Base-by-base conservation (phyloP, 2,888 invertebrate species). In the Encarsia formosa region DNA sequence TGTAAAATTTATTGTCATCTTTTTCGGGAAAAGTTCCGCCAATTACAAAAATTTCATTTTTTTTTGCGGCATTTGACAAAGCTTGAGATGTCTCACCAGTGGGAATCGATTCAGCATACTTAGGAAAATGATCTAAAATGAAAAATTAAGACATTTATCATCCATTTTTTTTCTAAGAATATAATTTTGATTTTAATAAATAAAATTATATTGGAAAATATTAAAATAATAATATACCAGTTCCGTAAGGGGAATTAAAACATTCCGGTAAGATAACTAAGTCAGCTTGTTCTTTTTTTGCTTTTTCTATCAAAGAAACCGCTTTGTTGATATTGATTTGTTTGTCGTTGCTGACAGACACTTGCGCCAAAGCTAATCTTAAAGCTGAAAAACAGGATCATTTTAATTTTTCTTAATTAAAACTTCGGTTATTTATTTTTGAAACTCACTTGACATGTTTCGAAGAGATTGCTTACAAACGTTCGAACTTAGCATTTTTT, bases 171-270 rank as follows among this genome's bases (percentile, higher is more conserved):
- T n/a, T n/a, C n/a, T n/a, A n/a, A n/a, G n/a, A n/a, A n/a, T n/a
- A n/a, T n/a, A n/a, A n/a, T n/a, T n/a, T n/a, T n/a, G n/a, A n/a
- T n/a, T n/a, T n/a, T n/a, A n/a, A n/a, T n/a, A n/a, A n/a, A n/a
- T n/a, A n/a, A n/a, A n/a, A n/a, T n/a, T n/a, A n/a, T n/a, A n/a
- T 15, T 23, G 37, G 22, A 19, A 22, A 46, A 35, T 16, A 18
- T n/a, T 42, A n/a, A 31, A 40, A 24, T 38, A 49, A 40, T 18
- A 26, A 0, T 23, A 35, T 74, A 85, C 85, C 79, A 42, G 87
- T 87, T 49, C 95, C 96, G 74, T 96, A 96, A 0, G 96, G 96
- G 15, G 90, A 89, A 71, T 96, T 97, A 67, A 96, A 97, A 70
- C 93, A 95, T 75, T 97, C 97, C 9, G 90, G 88, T 5, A 90